phyloP scores from a whole-genome alignment of 2,888 invertebrate genomes.

The Watsonalla cultraria region DNA sequence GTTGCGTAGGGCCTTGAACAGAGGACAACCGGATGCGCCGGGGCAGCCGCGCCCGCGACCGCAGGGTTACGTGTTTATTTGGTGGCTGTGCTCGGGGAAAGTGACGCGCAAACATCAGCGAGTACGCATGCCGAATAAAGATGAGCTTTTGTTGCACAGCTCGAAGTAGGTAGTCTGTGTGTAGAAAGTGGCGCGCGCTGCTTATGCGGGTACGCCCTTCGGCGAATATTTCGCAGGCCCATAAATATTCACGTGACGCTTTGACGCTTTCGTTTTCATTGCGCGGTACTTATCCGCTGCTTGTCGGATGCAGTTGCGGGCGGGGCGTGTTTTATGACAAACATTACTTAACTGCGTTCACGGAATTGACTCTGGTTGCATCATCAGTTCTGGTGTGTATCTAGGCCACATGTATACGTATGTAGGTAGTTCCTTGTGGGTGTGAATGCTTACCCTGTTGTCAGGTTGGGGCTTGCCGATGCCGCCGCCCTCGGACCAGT shows the following conservation, averaged over 20 bases:
- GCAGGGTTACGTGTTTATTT: slow-evolving; percentile 54
- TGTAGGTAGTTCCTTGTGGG: neutral
- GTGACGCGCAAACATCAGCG: slow-evolving; percentile 50
- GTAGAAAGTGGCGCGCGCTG: slow-evolving; percentile 65
- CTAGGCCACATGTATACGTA: no score
- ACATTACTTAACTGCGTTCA: slow-evolving; percentile 59
- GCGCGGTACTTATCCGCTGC: slow-evolving; percentile 45
- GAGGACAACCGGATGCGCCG: slow-evolving; percentile 49
- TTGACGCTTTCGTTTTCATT: slow-evolving; percentile 72
- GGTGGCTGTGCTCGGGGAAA: slow-evolving; percentile 50
- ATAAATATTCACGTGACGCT: slow-evolving; percentile 70
- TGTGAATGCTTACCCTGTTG: slow-evolving; percentile 78
- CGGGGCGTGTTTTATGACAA: slow-evolving; percentile 49
- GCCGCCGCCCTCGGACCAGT: slow-evolving; percentile 93
- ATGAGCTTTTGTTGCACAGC: slow-evolving; percentile 66
- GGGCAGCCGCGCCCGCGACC: slow-evolving; percentile 31
- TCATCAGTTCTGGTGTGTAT: slow-evolving; percentile 21
- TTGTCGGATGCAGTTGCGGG: slow-evolving; percentile 38
- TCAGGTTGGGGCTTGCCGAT: slow-evolving; percentile 93
- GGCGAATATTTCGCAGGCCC: slow-evolving; percentile 71
- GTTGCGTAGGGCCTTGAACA: slow-evolving; percentile 46
- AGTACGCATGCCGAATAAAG: slow-evolving; percentile 63
- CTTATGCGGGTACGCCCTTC: slow-evolving; percentile 75
- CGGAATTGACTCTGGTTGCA: slow-evolving; percentile 50
- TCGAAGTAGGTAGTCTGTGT: slow-evolving; percentile 31